Base-by-base conservation (phyloP, 2,797 vertebrate genomes). In the Myiothlypis coronata region DNA sequence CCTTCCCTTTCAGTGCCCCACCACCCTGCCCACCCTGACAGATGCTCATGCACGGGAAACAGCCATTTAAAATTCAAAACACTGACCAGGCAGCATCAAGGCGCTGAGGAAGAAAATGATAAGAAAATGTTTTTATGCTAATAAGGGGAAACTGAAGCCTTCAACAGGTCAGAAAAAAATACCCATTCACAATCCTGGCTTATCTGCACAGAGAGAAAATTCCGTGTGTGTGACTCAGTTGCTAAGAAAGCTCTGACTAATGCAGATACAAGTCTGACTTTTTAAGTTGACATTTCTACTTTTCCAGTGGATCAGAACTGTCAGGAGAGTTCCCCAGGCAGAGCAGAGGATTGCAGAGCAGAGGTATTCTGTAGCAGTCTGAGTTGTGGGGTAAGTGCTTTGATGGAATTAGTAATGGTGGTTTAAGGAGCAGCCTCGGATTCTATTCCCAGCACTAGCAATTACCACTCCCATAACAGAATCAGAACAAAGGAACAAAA, bases 251-350 rank as follows among this genome's bases (percentile, higher is more conserved):
- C 90, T 96, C 79, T 91, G 89, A 91, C 79, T 94, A 94, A 94
- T 91, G 76, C 91, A 94, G 91, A 93, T 65, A 90, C 72, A 85
- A 86, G 57, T 59, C 91, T 90, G 93, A 86, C 61, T 96, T 95
- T 92, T 92, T 83, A 94, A 91, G 80, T 83, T 90, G 95, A 94
- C 93, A 88, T 91, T 96, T 96, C 80, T 94, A 44, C 87, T 94
- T 94, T 93, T 94, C 26, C 65, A 85, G 65, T 71, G 82, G 83
- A 93, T 94, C 95, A 86, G 72, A 94, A 83, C 83, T 93, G 93
- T 94, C 95, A 96, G 79, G 26, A 83, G 74, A 83, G 76, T 50
- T 91, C 85, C 86, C 55, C 72, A 91, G 91, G 91, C 74, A 87
- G 82, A 93, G 64, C 65, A 65, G 72, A 85, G 84, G 75, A 92